Percentiles rank a stretch among this genome's conserved stretches.
phyloP scores from a whole-genome alignment of 2,113 vertebrate species.

The Notiomystis cincta region DNA sequence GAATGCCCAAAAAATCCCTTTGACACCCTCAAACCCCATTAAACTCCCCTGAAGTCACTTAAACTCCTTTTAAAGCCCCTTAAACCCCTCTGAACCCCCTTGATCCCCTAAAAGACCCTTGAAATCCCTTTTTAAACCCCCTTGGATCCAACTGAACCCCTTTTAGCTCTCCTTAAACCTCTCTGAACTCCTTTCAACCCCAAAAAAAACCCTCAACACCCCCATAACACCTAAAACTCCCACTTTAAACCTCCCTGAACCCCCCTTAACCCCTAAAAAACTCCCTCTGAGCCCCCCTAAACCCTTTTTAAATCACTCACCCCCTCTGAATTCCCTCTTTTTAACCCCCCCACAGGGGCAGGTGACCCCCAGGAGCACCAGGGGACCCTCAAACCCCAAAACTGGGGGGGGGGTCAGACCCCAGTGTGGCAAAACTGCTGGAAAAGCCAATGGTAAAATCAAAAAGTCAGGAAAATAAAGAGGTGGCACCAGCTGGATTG shows the following conservation, averaged over 20 bases:
- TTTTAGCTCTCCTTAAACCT: background rate
- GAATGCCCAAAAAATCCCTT: background rate
- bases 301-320: background rate
- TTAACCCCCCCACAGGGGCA: background rate
- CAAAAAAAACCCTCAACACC: fast-evolving
- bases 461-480: background rate
- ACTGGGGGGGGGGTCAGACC: fast-evolving
- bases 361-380: background rate
- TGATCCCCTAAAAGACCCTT: background rate
- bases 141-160: background rate
- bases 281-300: background rate
- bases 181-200: background rate
- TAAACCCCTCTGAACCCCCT: background rate
- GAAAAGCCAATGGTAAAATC: fast-evolving
- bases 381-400: background rate
- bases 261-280: background rate
- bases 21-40: background rate
- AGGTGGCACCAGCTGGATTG: background rate
- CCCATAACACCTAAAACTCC: background rate
- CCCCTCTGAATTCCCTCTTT: background rate
- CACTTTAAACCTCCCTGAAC: background rate
- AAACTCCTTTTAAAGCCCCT: background rate
- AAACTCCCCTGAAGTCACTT: background rate
- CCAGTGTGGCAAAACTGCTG: background rate
- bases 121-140: background rate